A percentile compares a stretch with the other conserved stretches of the same genome.
These are phyloP conservation scores for Nautilus pompilius DNA, from an alignment of 1,140 invertebrate species.

Conservation along the genomic window DNA sequence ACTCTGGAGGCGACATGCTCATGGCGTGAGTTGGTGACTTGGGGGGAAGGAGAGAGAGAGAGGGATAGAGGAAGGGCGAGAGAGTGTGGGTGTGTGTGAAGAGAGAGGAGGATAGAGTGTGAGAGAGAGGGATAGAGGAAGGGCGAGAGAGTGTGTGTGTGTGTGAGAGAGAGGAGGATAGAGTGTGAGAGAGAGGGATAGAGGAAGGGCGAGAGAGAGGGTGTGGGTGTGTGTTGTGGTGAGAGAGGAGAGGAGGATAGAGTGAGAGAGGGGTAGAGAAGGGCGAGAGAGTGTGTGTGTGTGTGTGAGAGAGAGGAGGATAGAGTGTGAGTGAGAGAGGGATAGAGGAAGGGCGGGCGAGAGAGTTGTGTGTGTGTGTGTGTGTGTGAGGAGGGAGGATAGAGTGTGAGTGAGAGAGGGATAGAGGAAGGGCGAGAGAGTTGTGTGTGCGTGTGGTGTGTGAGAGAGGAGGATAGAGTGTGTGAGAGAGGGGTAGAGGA, in stretches of 20 bases:
- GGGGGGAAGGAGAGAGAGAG: neutral
- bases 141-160: neutral
- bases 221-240: neutral
- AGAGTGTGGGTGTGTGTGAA: neutral
- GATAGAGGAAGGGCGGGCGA: neutral
- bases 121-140: neutral
- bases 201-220: neutral
- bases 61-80: conserved; percentile 1
- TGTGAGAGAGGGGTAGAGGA: neutral
- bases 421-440: neutral
- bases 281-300: neutral
- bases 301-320: neutral
- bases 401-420: neutral
- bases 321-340: neutral
- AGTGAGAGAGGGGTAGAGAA: neutral
- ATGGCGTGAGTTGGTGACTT: too few relatives aligned
- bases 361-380: neutral
- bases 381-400: neutral
- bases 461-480: neutral
- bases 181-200: neutral
- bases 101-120: conserved; percentile 3
- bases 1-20: too few relatives aligned
- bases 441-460: neutral
- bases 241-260: neutral
- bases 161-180: neutral